Base-by-base conservation (phyloP, 2,113 vertebrate genomes). In the Cynopterus brachyotis region DNA sequence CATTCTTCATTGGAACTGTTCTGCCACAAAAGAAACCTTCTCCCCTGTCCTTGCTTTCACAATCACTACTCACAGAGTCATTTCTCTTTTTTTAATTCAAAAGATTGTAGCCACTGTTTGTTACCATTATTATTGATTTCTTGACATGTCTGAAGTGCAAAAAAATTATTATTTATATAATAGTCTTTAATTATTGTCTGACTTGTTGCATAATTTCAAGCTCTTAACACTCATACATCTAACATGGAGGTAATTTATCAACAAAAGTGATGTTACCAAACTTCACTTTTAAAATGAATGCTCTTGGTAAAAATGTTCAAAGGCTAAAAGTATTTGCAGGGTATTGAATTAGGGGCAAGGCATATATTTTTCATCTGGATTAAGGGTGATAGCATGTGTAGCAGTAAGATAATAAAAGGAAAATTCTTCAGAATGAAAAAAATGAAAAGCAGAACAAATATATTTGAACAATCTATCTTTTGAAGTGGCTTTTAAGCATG, bases 161-260 rank as follows among this genome's bases (percentile, higher is more conserved):
- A 96, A 88, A 90, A 96, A 91, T 94, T 66, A 79, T 83, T 9
- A 83, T 96, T 94, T 91, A 76, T 81, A n/a, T 88, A 91, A 89
- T 82, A 92, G 50, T 76, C 76, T 60, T 59, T 83, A 92, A 85
- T 92, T 47, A 55, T 70, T 62, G 17, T 73, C 57, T 75, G 26
- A 72, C 45, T 76, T 94, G 87, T 81, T 93, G 37, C 66, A 50
- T 79, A 67, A 69, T 88, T n/a, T 83, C 84, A 94, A 73, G 30
- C 45, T 94, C 53, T 90, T 84, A 93, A 66, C 10, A 86, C 7
- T 47, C 42, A 57, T 94, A 88, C 91, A 62, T 92, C 53, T 94
- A 84, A 95, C 42, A 87, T 59, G 75, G 75, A 95, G 78, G n/a
- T 37, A 94, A 80, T 62, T 96, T 89, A 69, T 91, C 19, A 87